Percentiles rank a stretch among this genome's conserved stretches.
phyloP scores from a whole-genome alignment of 92 coral and sea anemone genomes.

The Porites divaricata region DNA sequence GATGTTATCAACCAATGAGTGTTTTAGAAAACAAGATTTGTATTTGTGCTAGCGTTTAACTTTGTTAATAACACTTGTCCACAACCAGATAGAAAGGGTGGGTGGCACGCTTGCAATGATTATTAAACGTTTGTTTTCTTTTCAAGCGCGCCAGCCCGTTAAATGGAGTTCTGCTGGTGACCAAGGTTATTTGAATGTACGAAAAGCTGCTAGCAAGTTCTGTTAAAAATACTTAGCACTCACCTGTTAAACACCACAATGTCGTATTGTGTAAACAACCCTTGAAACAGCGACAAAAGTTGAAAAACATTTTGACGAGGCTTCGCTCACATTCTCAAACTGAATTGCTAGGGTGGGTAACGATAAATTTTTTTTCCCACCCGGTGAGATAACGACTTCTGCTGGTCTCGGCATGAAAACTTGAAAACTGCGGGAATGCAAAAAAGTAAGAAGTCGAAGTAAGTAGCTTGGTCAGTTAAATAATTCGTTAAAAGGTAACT shows the following conservation, averaged over 20 bases:
- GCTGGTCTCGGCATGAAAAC: neutral
- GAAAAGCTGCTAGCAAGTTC: neutral
- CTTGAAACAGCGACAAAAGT: neutral
- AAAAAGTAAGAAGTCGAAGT: neutral
- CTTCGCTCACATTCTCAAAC: neutral
- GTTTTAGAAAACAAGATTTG: neutral
- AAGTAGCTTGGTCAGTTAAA: no score
- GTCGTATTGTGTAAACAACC: conserved; percentile 25
- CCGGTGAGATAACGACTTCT: no score
- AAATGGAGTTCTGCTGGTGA: neutral
- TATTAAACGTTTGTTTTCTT: neutral
- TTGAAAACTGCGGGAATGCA: neutral
- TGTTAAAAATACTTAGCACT: neutral
- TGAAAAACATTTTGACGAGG: conserved; percentile 5
- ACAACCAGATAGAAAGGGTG: no score
- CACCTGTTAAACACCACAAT: conserved; percentile 15
- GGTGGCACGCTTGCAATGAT: neutral
- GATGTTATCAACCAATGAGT: no score
- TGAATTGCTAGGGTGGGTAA: neutral
- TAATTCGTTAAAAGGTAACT: neutral
- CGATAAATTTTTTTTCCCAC: neutral
- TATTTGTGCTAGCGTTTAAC: neutral
- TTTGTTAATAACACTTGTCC: no score
- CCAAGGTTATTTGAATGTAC: neutral
- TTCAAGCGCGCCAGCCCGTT: neutral